A percentile compares a stretch with the other conserved stretches of the same genome.
Conservation (phyloP, 2,888 invertebrate species). For the Pardosa pseudoannulata region DNA sequence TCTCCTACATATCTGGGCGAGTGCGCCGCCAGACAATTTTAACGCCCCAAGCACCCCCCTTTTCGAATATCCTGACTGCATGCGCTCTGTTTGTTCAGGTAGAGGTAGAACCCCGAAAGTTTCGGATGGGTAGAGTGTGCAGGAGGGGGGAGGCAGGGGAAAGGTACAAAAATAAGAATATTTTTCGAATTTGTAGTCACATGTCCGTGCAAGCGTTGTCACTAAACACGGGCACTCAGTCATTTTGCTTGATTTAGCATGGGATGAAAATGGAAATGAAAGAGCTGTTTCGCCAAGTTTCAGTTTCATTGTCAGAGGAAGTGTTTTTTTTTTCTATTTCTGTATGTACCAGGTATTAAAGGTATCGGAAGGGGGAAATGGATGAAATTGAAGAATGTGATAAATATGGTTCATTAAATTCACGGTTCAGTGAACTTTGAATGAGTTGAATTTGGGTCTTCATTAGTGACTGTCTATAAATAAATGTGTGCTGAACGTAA, state of each 20-base stretch:
- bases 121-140: neutral
- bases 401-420: neutral
- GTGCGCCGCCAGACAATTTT: neutral
- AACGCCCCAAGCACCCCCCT: neutral
- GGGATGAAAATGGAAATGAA: neutral
- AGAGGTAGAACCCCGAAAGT: neutral
- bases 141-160: too few relatives aligned
- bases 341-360: neutral
- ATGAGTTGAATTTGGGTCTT: neutral
- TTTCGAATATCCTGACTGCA: neutral
- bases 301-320: neutral
- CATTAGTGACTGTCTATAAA: too few relatives aligned
- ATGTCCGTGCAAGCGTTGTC: neutral
- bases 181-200: neutral
- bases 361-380: neutral
- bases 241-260: neutral
- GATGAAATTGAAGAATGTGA: neutral
- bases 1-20: neutral
- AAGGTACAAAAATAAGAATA: neutral
- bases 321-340: neutral
- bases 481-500: too few relatives aligned
- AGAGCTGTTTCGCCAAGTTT: neutral
- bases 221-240: neutral
- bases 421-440: neutral
- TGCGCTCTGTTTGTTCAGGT: neutral